Conservation (phyloP, 2,113 vertebrate genomes). For the Plestiodon gilberti region DNA sequence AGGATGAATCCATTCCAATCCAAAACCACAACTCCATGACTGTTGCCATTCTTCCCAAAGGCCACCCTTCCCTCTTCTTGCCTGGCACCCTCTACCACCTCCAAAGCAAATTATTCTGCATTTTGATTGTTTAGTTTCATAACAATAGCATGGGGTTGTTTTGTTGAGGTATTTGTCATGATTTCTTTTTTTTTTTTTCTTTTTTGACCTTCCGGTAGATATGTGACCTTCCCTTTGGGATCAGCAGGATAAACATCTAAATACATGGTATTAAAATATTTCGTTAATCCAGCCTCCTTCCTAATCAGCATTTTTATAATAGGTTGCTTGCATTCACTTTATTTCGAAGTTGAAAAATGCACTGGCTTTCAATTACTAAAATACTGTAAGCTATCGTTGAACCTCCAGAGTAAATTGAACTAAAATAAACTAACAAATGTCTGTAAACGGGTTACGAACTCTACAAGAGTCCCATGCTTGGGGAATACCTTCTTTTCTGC, state of each 20-base stretch:
- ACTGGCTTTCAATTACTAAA: neutral
- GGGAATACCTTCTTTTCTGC: neutral
- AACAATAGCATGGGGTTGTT: neutral
- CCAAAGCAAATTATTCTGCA: neutral
- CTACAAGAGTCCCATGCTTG: neutral
- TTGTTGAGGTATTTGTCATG: neutral
- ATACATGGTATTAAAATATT: too few relatives aligned
- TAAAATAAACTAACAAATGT: neutral
- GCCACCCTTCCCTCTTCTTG: neutral
- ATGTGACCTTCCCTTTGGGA: neutral
- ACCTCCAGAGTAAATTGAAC: neutral
- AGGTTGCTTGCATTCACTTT: neutral
- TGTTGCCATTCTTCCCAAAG: neutral
- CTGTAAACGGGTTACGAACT: neutral
- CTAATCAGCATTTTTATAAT: neutral
- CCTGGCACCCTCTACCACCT: too few relatives aligned
- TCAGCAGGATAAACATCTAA: neutral
- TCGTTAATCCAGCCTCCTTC: neutral
- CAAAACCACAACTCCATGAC: neutral
- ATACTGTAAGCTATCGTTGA: neutral
- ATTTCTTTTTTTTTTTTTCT: neutral
- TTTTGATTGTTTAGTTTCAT: neutral
- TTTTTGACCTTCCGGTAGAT: too few relatives aligned
- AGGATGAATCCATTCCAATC: neutral
- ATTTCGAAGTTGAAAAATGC: neutral